Conservation (phyloP, 1,140 invertebrate species). For the Brachionus rubens region DNA sequence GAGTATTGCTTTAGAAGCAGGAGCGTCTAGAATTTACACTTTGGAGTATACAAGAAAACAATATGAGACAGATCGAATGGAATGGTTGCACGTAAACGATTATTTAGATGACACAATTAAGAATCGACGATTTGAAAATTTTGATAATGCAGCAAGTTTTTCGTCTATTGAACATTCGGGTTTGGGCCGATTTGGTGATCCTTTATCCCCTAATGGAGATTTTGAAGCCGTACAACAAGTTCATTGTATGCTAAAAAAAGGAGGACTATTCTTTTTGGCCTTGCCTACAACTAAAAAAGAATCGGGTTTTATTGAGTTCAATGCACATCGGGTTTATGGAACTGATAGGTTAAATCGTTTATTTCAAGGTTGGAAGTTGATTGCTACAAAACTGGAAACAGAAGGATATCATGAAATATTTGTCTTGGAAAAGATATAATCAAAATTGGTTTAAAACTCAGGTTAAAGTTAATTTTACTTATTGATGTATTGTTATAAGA, state of each 20-base stretch:
- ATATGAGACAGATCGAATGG: background rate
- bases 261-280: background rate
- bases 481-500: too few species aligned
- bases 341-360: background rate
- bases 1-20: background rate
- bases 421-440: too few species aligned
- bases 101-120: background rate
- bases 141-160: background rate
- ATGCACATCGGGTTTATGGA: constrained; percentile 19
- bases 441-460: too few species aligned
- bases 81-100: constrained; percentile 2
- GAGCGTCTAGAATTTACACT: background rate
- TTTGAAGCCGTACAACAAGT: background rate
- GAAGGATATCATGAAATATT: too few species aligned
- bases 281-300: background rate
- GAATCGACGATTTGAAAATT: background rate
- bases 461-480: too few species aligned
- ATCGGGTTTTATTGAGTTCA: background rate
- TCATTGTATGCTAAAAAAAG: background rate
- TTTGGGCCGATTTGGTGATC: background rate
- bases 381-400: background rate
- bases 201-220: background rate
- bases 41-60: background rate
- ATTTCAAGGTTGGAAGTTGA: background rate
- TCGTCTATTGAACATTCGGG: constrained; percentile 6